These are phyloP conservation scores for Myripristis jacobus DNA, from an alignment of 2,797 vertebrate genomes.

Conservation along the genomic window DNA sequence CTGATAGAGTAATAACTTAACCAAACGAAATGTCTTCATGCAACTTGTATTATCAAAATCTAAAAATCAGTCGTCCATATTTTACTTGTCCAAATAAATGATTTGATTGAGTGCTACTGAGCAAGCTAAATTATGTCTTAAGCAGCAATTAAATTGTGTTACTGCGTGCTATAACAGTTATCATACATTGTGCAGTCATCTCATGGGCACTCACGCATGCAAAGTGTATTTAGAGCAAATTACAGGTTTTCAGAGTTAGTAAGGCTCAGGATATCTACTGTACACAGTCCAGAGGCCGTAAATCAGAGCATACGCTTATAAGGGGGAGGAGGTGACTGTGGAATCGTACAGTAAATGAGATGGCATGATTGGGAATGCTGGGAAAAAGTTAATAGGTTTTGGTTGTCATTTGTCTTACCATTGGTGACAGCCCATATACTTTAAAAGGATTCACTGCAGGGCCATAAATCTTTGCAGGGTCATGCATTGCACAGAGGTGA, in stretches of 20 bases:
- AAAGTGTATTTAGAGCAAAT: conserved; percentile 38
- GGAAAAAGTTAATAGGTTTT: conserved; percentile 63
- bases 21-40: conserved; percentile 29
- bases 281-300: conserved; percentile 39
- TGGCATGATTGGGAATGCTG: conserved; percentile 51
- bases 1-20: conserved; percentile 21
- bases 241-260: conserved; percentile 15
- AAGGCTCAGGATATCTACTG: conserved; percentile 8
- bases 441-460: conserved; percentile 53
- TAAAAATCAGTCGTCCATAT: background rate
- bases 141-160: conserved; percentile 16
- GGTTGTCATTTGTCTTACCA: conserved; percentile 68
- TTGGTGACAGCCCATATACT: conserved; percentile 57
- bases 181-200: conserved; percentile 39
- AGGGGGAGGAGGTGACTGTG: conserved; percentile 1
- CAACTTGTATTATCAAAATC: conserved; percentile 11
- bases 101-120: background rate
- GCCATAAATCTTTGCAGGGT: conserved; percentile 69
- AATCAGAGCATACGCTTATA: conserved; percentile 37
- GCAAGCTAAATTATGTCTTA: background rate
- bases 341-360: conserved; percentile 50
- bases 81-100: background rate
- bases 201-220: conserved; percentile 46
- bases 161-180: conserved; percentile 46
- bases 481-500: conserved; percentile 65